Percentiles rank a stretch among this genome's conserved stretches.
These are phyloP conservation scores for Beaufortia kweichowensis DNA, from an alignment of 2,113 vertebrate species.

Conservation along the genomic window DNA sequence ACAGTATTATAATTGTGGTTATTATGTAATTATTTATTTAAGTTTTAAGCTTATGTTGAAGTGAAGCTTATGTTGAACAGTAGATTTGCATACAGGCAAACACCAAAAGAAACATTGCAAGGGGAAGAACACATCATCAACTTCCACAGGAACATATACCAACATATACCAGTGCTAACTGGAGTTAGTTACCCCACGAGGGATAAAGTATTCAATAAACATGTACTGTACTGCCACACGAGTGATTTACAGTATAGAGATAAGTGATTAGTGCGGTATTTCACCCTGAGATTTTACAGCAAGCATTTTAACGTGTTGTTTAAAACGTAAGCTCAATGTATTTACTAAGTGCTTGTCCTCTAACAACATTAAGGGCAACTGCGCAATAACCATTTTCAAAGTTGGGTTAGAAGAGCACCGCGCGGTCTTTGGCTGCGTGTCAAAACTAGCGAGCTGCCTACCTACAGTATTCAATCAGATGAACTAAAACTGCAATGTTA, in stretches of 20 bases:
- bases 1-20: too few relatives aligned
- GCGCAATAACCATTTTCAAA: slow-evolving; percentile 7
- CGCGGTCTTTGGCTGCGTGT: background rate
- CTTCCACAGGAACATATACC: background rate
- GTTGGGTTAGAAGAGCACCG: background rate
- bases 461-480: too few relatives aligned
- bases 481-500: too few relatives aligned
- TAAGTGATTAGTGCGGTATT: too few relatives aligned
- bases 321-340: background rate
- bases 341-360: background rate
- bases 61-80: background rate
- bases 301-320: background rate
- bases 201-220: background rate
- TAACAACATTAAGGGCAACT: background rate
- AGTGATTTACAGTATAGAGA: too few relatives aligned
- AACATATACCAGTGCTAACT: background rate
- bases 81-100: slow-evolving; percentile 22
- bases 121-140: background rate
- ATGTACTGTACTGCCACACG: background rate
- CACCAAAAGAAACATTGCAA: background rate
- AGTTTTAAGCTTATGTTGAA: too few relatives aligned
- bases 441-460: background rate
- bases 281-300: background rate
- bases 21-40: too few relatives aligned
- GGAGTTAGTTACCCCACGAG: too few relatives aligned